These are phyloP conservation scores for Calliopum simillimum DNA, from an alignment of 2,888 invertebrate genomes.

Conservation along the genomic window DNA sequence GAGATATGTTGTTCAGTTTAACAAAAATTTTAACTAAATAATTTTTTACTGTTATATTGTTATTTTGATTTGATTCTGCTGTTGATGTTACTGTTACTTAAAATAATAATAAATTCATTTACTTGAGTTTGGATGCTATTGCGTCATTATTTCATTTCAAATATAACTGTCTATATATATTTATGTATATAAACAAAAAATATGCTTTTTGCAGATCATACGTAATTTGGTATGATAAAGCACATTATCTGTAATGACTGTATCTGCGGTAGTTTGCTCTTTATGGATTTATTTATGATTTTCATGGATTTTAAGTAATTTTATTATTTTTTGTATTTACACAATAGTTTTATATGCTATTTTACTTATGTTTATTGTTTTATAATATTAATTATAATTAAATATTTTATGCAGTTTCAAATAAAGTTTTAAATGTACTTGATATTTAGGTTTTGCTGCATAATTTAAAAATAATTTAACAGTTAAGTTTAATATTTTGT, in stretches of 20 bases:
- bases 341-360: slow-evolving; percentile 27
- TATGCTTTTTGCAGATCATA: neutral
- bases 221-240: neutral
- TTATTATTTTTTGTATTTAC: slow-evolving; percentile 25
- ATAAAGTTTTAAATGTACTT: too few relatives aligned
- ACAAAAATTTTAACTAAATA: slow-evolving; percentile 20
- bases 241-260: neutral
- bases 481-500: too few relatives aligned
- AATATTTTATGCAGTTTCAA: too few relatives aligned
- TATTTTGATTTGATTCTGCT: neutral
- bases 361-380: too few relatives aligned
- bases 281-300: neutral
- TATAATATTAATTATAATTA: too few relatives aligned
- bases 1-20: slow-evolving; percentile 24
- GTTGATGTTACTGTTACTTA: slow-evolving; percentile 20
- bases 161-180: neutral
- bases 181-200: slow-evolving; percentile 6
- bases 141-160: neutral
- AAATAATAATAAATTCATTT: slow-evolving; percentile 32
- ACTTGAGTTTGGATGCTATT: slow-evolving; percentile 33
- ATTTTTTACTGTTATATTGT: slow-evolving; percentile 5
- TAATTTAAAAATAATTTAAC: too few relatives aligned
- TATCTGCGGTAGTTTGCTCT: neutral
- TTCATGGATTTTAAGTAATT: slow-evolving; percentile 11
- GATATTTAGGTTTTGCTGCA: too few relatives aligned